A percentile compares a stretch with the other conserved stretches of the same genome.
phyloP scores from a whole-genome alignment of 2,888 invertebrate species.

The Lepeophtheirus nordmannii region DNA sequence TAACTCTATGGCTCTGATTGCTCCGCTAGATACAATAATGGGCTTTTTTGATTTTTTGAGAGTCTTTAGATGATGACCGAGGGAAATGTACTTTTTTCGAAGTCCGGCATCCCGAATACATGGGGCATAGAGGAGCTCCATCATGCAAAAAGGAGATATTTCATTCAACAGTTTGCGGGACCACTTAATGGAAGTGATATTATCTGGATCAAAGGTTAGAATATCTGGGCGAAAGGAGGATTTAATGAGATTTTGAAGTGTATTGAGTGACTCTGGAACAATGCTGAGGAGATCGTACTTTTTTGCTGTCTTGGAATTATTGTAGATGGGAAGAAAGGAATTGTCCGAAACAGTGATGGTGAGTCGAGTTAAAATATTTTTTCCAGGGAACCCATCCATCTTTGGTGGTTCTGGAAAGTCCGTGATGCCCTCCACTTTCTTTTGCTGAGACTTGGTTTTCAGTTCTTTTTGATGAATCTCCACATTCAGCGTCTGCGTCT shows the following conservation, averaged over 20 bases:
- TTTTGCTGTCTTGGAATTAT: constrained; percentile 16
- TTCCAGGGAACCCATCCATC: background rate
- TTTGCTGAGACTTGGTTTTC: background rate
- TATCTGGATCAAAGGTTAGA: constrained; percentile 9
- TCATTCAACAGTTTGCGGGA: constrained; percentile 20
- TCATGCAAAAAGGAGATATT: constrained; percentile 5
- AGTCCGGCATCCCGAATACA: constrained; percentile 10
- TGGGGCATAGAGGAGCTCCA: constrained; percentile 21
- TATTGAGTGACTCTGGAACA: background rate
- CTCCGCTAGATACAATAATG: constrained; percentile 12
- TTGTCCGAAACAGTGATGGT: constrained; percentile 18
- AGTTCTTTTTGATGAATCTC: background rate
- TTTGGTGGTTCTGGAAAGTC: constrained; percentile 22
- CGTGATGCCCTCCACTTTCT: constrained; percentile 1
- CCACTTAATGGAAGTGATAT: constrained; percentile 3
- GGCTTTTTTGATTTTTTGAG: background rate
- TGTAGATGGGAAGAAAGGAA: constrained; percentile 8
- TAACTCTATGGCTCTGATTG: constrained; percentile 12
- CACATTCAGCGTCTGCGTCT: background rate
- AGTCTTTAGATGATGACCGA: background rate
- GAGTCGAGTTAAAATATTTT: constrained; percentile 13
- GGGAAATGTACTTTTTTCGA: constrained; percentile 12
- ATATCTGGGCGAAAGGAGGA: constrained; percentile 19
- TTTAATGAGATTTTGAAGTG: constrained; percentile 15
- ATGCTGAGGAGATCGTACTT: constrained; percentile 22